These are phyloP conservation scores for Chionomys nivalis DNA, from an alignment of 2,113 vertebrate species.

Conservation along the genomic window DNA sequence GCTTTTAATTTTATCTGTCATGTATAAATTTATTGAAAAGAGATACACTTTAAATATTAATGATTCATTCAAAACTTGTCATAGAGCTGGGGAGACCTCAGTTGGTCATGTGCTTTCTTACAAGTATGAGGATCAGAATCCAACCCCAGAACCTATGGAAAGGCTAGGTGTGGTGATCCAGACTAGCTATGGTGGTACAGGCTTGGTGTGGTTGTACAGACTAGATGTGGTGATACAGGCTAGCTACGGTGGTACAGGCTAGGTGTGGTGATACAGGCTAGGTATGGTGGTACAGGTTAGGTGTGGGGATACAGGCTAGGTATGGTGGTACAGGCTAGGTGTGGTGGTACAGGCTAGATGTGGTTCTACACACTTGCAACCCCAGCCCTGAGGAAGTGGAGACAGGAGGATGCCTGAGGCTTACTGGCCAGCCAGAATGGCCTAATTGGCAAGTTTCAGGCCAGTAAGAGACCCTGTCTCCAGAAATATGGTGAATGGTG, in stretches of 20 bases:
- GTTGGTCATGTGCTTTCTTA: background rate
- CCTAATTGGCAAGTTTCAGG: background rate
- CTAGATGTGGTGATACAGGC: background rate
- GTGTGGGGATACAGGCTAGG: background rate
- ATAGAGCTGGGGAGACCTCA: background rate
- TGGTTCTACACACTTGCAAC: background rate
- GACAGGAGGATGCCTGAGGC: background rate
- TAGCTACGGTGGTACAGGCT: too few species aligned
- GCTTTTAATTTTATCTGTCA: background rate
- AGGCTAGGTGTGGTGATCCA: background rate
- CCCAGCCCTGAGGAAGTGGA: background rate
- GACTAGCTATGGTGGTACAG: background rate
- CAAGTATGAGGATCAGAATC: background rate
- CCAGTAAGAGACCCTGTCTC: background rate
- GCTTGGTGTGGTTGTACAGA: background rate
- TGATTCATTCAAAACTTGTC: background rate
- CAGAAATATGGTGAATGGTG: background rate
- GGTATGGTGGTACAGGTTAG: too few species aligned
- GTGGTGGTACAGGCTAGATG: background rate
- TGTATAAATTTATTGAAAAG: background rate
- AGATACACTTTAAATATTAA: slow-evolving; percentile 16
- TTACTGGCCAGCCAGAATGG: background rate
- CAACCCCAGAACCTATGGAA: background rate
- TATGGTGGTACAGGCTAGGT: background rate
- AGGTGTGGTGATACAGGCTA: background rate